A percentile compares a stretch with the other conserved stretches of the same genome.
Evolutionary conservation across 2,888 invertebrate genomes (phyloP).

Genomic region (Exocentrus adspersus): DNA sequence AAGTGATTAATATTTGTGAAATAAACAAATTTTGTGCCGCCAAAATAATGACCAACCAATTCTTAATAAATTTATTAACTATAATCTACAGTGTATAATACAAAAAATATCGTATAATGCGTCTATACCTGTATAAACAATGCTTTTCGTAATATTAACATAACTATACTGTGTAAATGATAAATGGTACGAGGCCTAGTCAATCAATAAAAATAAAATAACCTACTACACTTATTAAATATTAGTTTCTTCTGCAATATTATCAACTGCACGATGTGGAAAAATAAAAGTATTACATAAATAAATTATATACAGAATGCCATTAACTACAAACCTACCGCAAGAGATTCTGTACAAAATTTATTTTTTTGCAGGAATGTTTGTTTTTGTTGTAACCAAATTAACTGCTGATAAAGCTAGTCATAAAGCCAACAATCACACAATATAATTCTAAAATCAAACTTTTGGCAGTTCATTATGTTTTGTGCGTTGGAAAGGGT

Average conservation of each 20-base stretch:
- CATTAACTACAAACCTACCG: constrained; percentile 8
- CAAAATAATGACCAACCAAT: no score
- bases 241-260: constrained; percentile 31
- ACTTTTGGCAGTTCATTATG: constrained; percentile 23
- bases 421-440: constrained; percentile 35
- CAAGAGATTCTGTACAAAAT: constrained; percentile 33
- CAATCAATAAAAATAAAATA: constrained; percentile 38
- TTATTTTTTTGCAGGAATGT: constrained; percentile 39
- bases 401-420: constrained; percentile 9
- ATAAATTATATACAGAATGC: constrained; percentile 34
- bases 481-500: constrained; percentile 27
- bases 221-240: constrained; percentile 27
- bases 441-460: constrained; percentile 29
- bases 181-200: constrained; percentile 34
- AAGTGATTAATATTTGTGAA: no score
- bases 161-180: constrained; percentile 40
- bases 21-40: no score
- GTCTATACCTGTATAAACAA: constrained; percentile 58
- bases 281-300: constrained; percentile 31
- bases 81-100: constrained; percentile 59
- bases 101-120: constrained; percentile 61
- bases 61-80: constrained; percentile 45
- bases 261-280: constrained; percentile 38
- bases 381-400: constrained; percentile 31
- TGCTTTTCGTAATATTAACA: constrained; percentile 49